Percentiles rank a stretch among this genome's conserved stretches.
These are phyloP conservation scores for Nymphicus hollandicus DNA, from an alignment of 2,113 vertebrate species.

Conservation along the genomic window DNA sequence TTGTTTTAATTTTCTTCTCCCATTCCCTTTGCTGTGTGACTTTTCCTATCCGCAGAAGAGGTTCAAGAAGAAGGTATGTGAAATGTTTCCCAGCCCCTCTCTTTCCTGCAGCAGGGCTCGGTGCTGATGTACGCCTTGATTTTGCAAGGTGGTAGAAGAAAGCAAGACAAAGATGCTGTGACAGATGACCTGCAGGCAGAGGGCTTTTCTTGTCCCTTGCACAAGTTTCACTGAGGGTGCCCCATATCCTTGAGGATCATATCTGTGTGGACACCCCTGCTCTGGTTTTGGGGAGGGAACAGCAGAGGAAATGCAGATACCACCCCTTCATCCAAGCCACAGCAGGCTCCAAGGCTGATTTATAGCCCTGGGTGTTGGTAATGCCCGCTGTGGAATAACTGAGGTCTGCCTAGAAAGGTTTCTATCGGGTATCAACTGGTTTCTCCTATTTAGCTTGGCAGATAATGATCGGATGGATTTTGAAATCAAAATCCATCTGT, in stretches of 20 bases:
- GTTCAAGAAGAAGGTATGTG: slow-evolving; percentile 85
- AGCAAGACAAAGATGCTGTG: neutral
- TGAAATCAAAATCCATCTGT: slow-evolving; percentile 17
- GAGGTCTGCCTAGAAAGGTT: neutral
- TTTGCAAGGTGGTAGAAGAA: slow-evolving; percentile 9
- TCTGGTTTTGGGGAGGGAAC: neutral
- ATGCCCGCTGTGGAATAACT: accelerated
- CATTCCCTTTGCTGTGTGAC: neutral
- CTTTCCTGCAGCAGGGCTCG: neutral
- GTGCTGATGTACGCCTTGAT: accelerated
- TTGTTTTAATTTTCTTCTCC: slow-evolving; percentile 47
- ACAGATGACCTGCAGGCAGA: neutral
- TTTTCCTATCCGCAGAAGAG: slow-evolving; percentile 60
- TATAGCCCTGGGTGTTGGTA: neutral
- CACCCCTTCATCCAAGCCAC: neutral
- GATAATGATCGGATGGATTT: neutral
- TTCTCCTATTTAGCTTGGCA: neutral
- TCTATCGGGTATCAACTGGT: neutral
- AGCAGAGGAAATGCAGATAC: neutral
- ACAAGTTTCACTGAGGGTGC: neutral
- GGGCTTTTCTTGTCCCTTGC: neutral
- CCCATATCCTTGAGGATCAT: neutral
- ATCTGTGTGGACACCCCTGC: neutral
- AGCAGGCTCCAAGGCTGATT: neutral
- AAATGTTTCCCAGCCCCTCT: slow-evolving; percentile 27